Percentiles rank a stretch among this genome's conserved stretches.
phyloP scores from a whole-genome alignment of 2,888 invertebrate genomes.

The Halocaridina rubra region DNA sequence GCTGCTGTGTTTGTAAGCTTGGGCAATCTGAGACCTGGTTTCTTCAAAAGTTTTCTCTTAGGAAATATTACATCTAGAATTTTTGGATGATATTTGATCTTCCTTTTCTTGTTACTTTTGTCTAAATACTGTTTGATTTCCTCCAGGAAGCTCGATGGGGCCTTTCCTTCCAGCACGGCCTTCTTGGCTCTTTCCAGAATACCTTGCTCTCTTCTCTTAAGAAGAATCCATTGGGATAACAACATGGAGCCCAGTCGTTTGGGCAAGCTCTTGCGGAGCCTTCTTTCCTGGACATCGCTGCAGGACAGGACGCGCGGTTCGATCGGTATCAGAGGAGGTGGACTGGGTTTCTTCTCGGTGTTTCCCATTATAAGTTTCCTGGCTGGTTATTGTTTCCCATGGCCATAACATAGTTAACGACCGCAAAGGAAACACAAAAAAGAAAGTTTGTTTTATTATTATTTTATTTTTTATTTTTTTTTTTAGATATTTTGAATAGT shows the following conservation, averaged over 20 bases:
- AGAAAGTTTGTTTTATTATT: no score
- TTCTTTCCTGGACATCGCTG: slow-evolving; percentile 24
- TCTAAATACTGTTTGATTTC: slow-evolving; percentile 15
- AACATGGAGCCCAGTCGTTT: slow-evolving; percentile 21
- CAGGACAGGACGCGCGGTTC: slow-evolving; percentile 15
- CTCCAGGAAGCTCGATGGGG: slow-evolving; percentile 16
- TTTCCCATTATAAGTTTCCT: not conserved
- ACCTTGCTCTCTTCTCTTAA: slow-evolving; percentile 30
- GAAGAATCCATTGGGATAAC: slow-evolving; percentile 6
- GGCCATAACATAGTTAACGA: no score
- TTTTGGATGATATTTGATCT: slow-evolving; percentile 34
- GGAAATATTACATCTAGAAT: not conserved
- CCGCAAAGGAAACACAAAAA: no score
- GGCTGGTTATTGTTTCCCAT: no score
- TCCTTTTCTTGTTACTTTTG: not conserved
- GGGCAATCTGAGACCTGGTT: slow-evolving; percentile 14
- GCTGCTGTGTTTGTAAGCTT: slow-evolving; percentile 42
- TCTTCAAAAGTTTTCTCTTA: not conserved
- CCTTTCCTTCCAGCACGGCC: slow-evolving; percentile 20
- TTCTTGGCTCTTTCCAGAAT: slow-evolving; percentile 13
- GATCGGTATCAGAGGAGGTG: slow-evolving; percentile 1
- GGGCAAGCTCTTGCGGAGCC: slow-evolving; percentile 17
- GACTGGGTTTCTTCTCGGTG: slow-evolving; percentile 13
- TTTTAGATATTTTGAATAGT: no score
- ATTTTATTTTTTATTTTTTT: no score